Conservation (phyloP, 2,113 vertebrate species). For the Aegotheles bennettii region DNA sequence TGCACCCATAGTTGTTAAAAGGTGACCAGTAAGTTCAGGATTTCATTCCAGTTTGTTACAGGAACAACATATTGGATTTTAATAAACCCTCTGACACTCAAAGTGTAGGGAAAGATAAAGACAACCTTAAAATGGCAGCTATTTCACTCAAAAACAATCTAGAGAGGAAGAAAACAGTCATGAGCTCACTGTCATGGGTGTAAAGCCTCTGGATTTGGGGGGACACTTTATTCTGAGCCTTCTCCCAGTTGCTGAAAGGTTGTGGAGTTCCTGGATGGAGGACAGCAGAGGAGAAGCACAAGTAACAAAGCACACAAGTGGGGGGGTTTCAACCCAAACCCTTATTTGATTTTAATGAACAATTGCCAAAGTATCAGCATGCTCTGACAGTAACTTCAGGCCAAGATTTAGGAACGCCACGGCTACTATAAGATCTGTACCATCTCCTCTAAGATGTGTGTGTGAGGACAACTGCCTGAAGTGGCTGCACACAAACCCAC, state of each 20-base stretch:
- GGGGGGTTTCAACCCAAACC: background rate
- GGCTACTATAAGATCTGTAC: no score
- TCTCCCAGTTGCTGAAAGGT: background rate
- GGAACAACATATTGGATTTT: background rate
- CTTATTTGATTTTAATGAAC: background rate
- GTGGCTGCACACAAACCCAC: background rate
- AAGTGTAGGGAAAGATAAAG: background rate
- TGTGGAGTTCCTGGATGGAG: background rate
- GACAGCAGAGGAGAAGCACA: background rate
- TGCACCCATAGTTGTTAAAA: fast-evolving
- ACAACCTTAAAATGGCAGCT: background rate
- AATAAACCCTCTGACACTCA: background rate
- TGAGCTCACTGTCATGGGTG: no score
- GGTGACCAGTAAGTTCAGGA: background rate
- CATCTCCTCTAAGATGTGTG: fast-evolving
- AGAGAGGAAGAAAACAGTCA: background rate
- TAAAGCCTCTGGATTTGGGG: background rate
- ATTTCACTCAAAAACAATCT: background rate
- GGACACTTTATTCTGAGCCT: background rate
- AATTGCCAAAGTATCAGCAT: fast-evolving
- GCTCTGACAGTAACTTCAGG: background rate
- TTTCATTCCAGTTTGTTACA: background rate
- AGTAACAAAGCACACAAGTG: background rate
- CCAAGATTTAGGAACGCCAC: background rate
- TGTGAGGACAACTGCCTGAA: background rate